Evolutionary conservation across 2,113 vertebrate species (phyloP).

Genomic region (Geothlypis trichas): DNA sequence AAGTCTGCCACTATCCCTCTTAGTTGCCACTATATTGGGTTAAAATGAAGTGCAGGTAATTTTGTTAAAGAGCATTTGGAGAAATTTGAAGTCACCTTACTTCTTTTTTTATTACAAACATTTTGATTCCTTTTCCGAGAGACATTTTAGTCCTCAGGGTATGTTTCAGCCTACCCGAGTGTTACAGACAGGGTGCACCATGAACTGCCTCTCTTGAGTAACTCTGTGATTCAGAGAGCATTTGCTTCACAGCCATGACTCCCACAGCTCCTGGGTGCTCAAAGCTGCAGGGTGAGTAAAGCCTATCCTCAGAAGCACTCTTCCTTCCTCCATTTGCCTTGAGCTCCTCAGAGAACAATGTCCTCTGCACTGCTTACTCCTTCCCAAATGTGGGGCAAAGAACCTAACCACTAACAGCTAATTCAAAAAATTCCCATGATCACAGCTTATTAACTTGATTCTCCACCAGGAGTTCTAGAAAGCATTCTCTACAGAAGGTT

Average conservation of each 20-base stretch:
- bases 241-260: conserved; percentile 68
- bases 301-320: neutral
- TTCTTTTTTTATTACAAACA: neutral
- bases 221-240: conserved; percentile 1
- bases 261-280: conserved; percentile 68
- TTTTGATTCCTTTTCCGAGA: conserved; percentile 37
- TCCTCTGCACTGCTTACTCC: neutral
- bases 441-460: neutral
- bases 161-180: conserved; percentile 66
- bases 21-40: neutral
- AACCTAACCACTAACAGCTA: neutral
- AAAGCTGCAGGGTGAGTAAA: conserved; percentile 61
- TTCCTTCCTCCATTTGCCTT: neutral
- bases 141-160: conserved; percentile 73
- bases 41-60: neutral
- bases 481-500: neutral
- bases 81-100: neutral
- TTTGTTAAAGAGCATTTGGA: neutral
- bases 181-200: conserved; percentile 70
- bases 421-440: neutral
- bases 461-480: neutral
- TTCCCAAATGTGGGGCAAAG: neutral
- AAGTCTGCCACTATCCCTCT: neutral
- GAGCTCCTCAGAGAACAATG: neutral
- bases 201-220: conserved; percentile 62